Evolutionary conservation across 2,888 invertebrate species (phyloP), one percentile per base, ranked within the genome.

Genomic region (Eupithecia insigniata): DNA sequence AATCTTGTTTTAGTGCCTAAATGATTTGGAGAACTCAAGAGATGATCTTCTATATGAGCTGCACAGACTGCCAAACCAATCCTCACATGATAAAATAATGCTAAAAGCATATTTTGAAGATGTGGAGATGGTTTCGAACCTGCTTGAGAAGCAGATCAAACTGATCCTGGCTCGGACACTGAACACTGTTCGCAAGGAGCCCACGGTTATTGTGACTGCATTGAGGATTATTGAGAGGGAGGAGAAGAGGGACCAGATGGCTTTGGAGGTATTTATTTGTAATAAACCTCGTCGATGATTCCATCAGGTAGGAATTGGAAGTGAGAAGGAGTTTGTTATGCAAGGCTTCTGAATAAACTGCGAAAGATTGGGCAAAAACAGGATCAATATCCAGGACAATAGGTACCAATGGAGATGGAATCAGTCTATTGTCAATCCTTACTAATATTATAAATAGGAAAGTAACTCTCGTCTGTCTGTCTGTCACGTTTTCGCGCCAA

Each of bases 71-170:
- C 98, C 99, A 0, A 98, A 98, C 86, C 98, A 99, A 85, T 97
- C 97, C 0, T 96, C 97, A 0, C 97, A 97, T 79, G 99, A 99
- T 87, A 98, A 97, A 87, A 97, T 98, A 68, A 97, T 99, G 95
- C 92, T 99, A 3, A 98, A 98, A 89, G 97, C 98, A 18, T 99
- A 99, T 90, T 99, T 99, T 92, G 97, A 97, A 80, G 99, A 99
- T 87, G 99, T 99, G 0, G 98, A 98, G 89, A 96, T 96, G 74
- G 95, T 99, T 1, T 99, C 99, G 0, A 96, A 97, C 77, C 94
- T 97, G 10, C 93, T 99, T 78, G 98, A 98, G 81, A 98, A 99
- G 85, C 99, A 99, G 87, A 95, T 99, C 64, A 97, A 97, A 87
- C 95, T 99, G 64, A 97, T 99, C 76, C 89, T 99, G 69, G 97